Evolutionary conservation across 2,113 vertebrate species (phyloP).

Genomic region (Chaenocephalus aceratus): DNA sequence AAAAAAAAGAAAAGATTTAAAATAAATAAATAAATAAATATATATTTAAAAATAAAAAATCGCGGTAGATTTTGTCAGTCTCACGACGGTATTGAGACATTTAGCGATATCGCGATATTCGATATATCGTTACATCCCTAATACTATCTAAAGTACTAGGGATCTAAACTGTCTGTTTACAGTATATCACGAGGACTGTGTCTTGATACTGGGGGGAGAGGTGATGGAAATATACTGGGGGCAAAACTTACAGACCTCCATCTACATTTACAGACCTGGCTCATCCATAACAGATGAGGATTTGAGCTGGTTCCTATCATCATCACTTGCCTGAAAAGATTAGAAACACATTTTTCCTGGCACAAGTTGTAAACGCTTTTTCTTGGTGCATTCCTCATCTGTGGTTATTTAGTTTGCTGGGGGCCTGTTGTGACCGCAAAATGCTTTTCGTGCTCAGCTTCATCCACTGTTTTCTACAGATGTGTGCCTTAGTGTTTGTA

Average conservation of each 20-base stretch:
- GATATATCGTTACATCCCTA: too few species aligned
- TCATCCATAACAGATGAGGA: conserved; percentile 77
- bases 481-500: conserved; percentile 73
- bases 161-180: conserved; percentile 42
- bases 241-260: conserved; percentile 59
- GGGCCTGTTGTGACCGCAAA: conserved; percentile 83
- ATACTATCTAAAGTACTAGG: neutral
- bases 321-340: conserved; percentile 81
- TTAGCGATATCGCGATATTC: too few species aligned
- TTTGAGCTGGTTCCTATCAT: conserved; percentile 80
- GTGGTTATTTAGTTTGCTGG: conserved; percentile 85
- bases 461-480: conserved; percentile 75
- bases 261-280: conserved; percentile 56
- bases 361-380: conserved; percentile 84
- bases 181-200: conserved; percentile 13
- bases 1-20: too few species aligned
- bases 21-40: too few species aligned
- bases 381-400: conserved; percentile 85
- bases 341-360: conserved; percentile 83
- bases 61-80: too few species aligned
- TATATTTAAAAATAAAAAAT: too few species aligned
- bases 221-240: conserved; percentile 68
- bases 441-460: conserved; percentile 80
- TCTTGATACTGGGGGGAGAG: conserved; percentile 1
- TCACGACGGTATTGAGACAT: too few species aligned